These are phyloP conservation scores for Nipponia nippon DNA, from an alignment of 2,113 vertebrate species.

Conservation along the genomic window DNA sequence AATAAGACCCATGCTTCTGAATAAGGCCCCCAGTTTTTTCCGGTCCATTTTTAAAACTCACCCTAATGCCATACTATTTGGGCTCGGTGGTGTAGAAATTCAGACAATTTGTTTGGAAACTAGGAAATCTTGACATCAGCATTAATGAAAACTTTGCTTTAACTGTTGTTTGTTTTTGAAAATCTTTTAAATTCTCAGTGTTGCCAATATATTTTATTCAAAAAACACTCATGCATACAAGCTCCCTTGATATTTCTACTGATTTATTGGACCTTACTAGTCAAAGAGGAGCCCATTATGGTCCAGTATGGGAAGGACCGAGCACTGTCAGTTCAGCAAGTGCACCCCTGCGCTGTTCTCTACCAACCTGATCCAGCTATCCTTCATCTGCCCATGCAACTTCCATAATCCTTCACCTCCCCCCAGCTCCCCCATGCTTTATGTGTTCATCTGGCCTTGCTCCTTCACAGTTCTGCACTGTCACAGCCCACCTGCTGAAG, in stretches of 20 bases:
- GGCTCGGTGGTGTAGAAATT: neutral
- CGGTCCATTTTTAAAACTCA: neutral
- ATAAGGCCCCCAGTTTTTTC: rapidly evolving
- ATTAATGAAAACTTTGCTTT: neutral
- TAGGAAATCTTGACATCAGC: neutral
- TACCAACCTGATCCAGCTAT: neutral
- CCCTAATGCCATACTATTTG: neutral
- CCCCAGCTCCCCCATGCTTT: neutral
- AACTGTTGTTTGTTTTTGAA: neutral
- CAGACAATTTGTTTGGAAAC: neutral
- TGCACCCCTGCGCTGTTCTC: neutral
- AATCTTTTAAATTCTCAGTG: neutral
- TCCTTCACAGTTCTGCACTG: neutral
- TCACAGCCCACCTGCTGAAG: neutral
- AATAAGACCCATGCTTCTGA: neutral
- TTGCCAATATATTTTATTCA: neutral
- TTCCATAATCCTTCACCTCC: neutral
- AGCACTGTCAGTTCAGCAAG: neutral
- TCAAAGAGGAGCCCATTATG: neutral
- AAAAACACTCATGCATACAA: neutral
- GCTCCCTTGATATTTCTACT: neutral
- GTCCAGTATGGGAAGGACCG: neutral
- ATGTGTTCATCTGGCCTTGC: neutral
- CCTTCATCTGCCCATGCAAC: neutral
- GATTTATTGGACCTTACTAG: neutral